A percentile compares a stretch with the other conserved stretches of the same genome.
phyloP scores from a whole-genome alignment of 2,113 vertebrate species.

The Xiphophorus maculatus region DNA sequence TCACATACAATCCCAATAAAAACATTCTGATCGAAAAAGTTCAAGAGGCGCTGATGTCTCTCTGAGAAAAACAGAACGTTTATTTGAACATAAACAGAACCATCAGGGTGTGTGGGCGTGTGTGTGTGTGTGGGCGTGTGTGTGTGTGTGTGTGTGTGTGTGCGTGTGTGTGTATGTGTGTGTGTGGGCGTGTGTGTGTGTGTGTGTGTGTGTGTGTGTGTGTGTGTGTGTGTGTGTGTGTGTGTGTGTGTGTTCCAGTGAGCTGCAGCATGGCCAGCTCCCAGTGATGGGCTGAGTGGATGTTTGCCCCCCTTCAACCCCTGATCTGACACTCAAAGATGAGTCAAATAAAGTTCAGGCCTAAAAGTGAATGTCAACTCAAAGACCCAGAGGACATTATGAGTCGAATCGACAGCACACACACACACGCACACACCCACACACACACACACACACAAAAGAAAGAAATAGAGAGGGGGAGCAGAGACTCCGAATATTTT shows the following conservation, averaged over 20 bases:
- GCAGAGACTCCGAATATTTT: background rate
- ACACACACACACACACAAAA: too few species aligned
- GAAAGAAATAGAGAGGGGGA: background rate
- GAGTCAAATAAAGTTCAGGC: constrained; percentile 28
- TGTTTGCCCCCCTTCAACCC: background rate
- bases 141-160: too few species aligned
- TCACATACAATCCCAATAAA: too few species aligned
- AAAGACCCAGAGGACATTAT: background rate
- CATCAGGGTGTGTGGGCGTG: background rate
- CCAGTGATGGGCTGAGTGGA: constrained; percentile 1
- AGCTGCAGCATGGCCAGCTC: background rate
- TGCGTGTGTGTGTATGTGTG: too few species aligned
- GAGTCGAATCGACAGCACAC: constrained; percentile 9
- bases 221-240: too few species aligned
- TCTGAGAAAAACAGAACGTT: too few species aligned
- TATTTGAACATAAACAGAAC: background rate
- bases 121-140: too few species aligned
- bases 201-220: too few species aligned
- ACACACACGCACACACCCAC: too few species aligned
- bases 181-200: too few species aligned
- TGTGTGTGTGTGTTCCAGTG: background rate
- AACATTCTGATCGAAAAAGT: too few species aligned
- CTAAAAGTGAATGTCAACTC: constrained; percentile 35
- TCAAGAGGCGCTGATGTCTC: too few species aligned
- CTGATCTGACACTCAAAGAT: constrained; percentile 21